phyloP scores from a whole-genome alignment of 2,797 vertebrate genomes.

The Peromyscus nudipes region DNA sequence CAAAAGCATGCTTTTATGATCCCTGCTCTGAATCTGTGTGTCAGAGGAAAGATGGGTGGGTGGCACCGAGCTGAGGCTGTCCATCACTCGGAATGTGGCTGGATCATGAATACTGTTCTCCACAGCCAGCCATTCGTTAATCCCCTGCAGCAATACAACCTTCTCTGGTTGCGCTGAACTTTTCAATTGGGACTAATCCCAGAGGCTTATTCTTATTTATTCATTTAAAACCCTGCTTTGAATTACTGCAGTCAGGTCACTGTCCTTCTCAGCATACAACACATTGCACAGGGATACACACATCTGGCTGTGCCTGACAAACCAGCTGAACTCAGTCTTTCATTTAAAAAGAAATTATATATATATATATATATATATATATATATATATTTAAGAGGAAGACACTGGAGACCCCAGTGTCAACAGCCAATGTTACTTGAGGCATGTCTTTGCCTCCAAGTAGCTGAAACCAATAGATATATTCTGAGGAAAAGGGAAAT shows the following conservation, averaged over 20 bases:
- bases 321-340: slow-evolving; percentile 16
- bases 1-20: background rate
- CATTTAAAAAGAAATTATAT: background rate
- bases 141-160: slow-evolving; percentile 25
- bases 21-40: background rate
- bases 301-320: slow-evolving; percentile 33
- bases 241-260: slow-evolving; percentile 66
- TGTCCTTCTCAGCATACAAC: slow-evolving; percentile 50
- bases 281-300: slow-evolving; percentile 13
- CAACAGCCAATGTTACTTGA: background rate
- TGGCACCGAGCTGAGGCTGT: background rate
- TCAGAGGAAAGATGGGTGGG: background rate
- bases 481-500: background rate
- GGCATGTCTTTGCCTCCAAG: background rate
- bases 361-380: too few species aligned
- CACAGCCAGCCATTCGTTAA: slow-evolving; percentile 69
- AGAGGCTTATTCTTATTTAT: slow-evolving; percentile 73
- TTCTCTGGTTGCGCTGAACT: background rate
- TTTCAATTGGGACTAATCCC: slow-evolving; percentile 78
- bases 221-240: slow-evolving; percentile 74
- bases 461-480: background rate
- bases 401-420: background rate
- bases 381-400: background rate
- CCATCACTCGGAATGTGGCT: slow-evolving; percentile 10
- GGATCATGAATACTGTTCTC: slow-evolving; percentile 57